Conservation (phyloP, 2,797 vertebrate species). For the Sebastolobus altivelis region DNA sequence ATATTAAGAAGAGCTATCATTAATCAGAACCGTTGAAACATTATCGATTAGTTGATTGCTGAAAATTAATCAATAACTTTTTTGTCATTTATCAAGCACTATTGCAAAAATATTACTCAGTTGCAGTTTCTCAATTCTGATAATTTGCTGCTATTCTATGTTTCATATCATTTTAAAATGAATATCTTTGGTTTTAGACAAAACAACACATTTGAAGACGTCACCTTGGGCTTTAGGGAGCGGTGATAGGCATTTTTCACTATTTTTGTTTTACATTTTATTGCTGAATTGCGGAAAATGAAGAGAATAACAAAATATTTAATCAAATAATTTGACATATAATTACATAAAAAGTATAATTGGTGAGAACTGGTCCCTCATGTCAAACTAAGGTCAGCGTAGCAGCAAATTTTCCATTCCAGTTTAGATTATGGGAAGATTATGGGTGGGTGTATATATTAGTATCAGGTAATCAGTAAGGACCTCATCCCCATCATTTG, state of each 20-base stretch:
- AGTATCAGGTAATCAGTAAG: background rate
- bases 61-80: background rate
- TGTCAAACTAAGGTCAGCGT: background rate
- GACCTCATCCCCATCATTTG: fast-evolving
- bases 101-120: background rate
- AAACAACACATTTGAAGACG: background rate
- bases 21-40: background rate
- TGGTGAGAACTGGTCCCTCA: background rate
- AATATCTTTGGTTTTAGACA: background rate
- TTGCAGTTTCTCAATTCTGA: background rate
- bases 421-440: background rate
- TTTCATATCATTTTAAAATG: background rate
- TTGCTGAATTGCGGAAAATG: background rate
- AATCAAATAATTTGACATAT: background rate
- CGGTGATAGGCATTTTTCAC: background rate
- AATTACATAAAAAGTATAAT: background rate
- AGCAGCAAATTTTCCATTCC: background rate
- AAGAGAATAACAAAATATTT: background rate
- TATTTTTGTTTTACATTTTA: background rate
- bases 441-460: background rate
- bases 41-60: background rate
- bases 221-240: background rate
- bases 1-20: background rate
- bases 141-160: background rate
- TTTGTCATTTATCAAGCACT: background rate